Evolutionary conservation across 2,797 vertebrate species (phyloP), one percentile per base, ranked within the genome.

Genomic region (Setipinna tenuifilis): DNA sequence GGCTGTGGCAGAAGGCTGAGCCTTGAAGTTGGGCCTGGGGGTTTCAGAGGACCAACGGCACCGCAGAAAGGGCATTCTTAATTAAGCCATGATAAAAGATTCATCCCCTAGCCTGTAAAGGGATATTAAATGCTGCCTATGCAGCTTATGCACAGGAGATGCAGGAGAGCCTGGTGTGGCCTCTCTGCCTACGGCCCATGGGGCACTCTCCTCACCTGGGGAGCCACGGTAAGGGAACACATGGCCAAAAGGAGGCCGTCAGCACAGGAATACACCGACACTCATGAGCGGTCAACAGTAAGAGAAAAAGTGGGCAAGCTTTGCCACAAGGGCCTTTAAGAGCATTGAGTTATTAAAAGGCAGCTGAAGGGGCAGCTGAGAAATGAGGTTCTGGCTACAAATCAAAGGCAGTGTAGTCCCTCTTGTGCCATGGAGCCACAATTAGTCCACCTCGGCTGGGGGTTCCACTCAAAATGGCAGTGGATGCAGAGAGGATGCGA

Each of bases 31-130:
- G 61, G 10, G 68, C 68, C 78, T 82, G 23, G 17, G 0, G 25
- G 50, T 82, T 48, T 57, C 25, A 28, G 75, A 58, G 83, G 35
- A 71, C 28, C 23, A 35, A 31, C 78, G 50, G 81, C 50, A 35
- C 81, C 61, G 61, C 80, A 85, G 85, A 88, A 89, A 89, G 83
- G 83, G 87, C 89, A 88, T 89, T 85, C 50, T 83, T 89, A 89
- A 89, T 88, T 86, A 89, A 50, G 75, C 21, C 21, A 21, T 7
- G 31, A 88, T 90, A 48, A 91, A 90, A 91, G 83, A 89, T 90
- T 90, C 86, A 90, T 62, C 54, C 1, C 7, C 28, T 50, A 82
- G 86, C 80, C 82, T 86, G 85, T 86, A 85, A 86, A 82, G 87
- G 83, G 50, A 68, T 59, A 31, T 85, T 87, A 83, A 12, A 41